Conservation (phyloP, 1,140 invertebrate species). For the Cotesia glomerata region DNA sequence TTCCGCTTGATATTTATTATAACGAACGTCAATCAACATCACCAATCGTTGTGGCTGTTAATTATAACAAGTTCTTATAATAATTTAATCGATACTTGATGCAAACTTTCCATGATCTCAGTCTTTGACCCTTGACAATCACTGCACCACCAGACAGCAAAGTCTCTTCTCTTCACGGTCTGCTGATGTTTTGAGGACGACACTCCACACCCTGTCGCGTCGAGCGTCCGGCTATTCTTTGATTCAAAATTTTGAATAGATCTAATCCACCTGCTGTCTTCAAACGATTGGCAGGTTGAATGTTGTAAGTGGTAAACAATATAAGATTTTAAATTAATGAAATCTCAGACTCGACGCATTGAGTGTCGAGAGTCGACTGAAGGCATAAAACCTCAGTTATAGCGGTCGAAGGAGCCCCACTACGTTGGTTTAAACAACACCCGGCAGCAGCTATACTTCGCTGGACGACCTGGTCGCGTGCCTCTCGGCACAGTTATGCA, state of each 20-base stretch:
- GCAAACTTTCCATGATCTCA: constrained; percentile 15
- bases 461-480: constrained; percentile 56
- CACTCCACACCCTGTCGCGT: constrained; percentile 20
- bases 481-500: constrained; percentile 54
- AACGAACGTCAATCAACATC: neutral
- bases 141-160: constrained; percentile 16
- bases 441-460: constrained; percentile 47
- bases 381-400: constrained; percentile 48
- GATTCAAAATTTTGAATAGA: neutral
- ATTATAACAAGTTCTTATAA: neutral
- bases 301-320: too few species aligned
- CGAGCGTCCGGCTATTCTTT: constrained; percentile 6
- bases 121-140: constrained; percentile 20
- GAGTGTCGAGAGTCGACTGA: constrained; percentile 60
- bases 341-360: constrained; percentile 44
- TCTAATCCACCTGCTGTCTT: too few species aligned
- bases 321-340: constrained; percentile 17
- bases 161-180: constrained; percentile 10
- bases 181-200: constrained; percentile 6
- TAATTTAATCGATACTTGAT: neutral
- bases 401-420: constrained; percentile 54
- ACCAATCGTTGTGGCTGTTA: neutral
- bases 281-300: too few species aligned
- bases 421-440: constrained; percentile 57
- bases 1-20: neutral